Evolutionary conservation across 2,797 vertebrate species (phyloP).

Genomic region (Chrysocyon brachyurus): DNA sequence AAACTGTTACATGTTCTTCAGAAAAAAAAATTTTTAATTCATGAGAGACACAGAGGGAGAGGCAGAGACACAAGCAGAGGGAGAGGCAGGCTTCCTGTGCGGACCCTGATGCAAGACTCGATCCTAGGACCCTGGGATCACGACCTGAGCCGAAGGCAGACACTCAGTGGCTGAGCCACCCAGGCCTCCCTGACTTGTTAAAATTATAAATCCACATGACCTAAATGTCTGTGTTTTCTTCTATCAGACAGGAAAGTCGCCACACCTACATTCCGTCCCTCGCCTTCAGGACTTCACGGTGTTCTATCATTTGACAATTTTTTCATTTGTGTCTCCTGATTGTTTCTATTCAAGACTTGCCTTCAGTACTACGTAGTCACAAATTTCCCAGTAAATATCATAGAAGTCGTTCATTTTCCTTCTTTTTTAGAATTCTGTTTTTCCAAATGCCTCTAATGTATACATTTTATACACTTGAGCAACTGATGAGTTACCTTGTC

Average conservation of each 20-base stretch:
- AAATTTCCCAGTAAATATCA: neutral
- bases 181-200: neutral
- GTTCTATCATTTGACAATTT: neutral
- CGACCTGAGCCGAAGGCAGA: too few relatives aligned
- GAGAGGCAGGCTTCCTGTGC: too few relatives aligned
- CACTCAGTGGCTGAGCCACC: too few relatives aligned
- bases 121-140: too few relatives aligned
- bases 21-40: too few relatives aligned
- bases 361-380: neutral
- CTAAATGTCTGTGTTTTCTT: neutral
- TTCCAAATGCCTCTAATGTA: neutral
- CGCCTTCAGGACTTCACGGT: neutral
- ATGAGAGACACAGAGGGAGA: too few relatives aligned
- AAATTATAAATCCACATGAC: neutral
- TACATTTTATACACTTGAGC: neutral
- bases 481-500: neutral
- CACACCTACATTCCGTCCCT: neutral
- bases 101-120: too few relatives aligned
- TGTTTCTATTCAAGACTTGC: neutral
- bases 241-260: neutral
- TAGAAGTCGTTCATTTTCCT: neutral
- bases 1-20: neutral
- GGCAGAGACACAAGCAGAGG: too few relatives aligned
- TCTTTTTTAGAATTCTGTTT: neutral
- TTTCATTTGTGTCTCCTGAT: neutral